Evolutionary conservation across 2,888 invertebrate genomes (phyloP).

Genomic region (Dascillus cervinus): DNA sequence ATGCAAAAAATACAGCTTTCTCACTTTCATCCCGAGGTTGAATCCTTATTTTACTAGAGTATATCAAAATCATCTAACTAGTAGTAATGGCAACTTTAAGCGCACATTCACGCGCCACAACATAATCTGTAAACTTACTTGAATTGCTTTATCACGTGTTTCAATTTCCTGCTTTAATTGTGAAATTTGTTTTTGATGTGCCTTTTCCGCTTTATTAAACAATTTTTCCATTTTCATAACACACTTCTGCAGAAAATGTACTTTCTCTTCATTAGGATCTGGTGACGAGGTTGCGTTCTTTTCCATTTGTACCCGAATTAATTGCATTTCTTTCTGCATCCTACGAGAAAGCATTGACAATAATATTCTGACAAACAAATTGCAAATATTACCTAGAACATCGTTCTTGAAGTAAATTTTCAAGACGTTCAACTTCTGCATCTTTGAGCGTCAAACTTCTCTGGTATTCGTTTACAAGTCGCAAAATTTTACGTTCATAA

Average conservation of each 20-base stretch:
- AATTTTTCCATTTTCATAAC: slow-evolving; percentile 21
- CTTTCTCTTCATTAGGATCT: slow-evolving; percentile 14
- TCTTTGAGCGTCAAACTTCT: too few relatives aligned
- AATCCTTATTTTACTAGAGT: too few relatives aligned
- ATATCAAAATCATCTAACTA: too few relatives aligned
- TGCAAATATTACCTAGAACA: too few relatives aligned
- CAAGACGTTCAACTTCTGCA: too few relatives aligned
- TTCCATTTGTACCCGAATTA: slow-evolving; percentile 18
- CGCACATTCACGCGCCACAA: not conserved
- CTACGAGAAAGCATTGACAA: slow-evolving; percentile 7
- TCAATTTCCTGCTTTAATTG: slow-evolving; percentile 17
- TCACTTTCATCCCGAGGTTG: too few relatives aligned
- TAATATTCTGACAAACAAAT: too few relatives aligned
- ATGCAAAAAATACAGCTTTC: too few relatives aligned
- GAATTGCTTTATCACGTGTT: slow-evolving; percentile 14
- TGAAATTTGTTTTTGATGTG: slow-evolving; percentile 16
- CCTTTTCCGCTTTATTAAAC: slow-evolving; percentile 20
- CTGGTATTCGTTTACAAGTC: too few relatives aligned
- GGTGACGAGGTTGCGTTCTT: slow-evolving; percentile 5
- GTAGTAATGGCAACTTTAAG: too few relatives aligned
- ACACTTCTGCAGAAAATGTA: slow-evolving; percentile 19
- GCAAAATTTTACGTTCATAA: slow-evolving; percentile 11
- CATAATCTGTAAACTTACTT: slow-evolving; percentile 11
- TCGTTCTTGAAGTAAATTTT: too few relatives aligned
- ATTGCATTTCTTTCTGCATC: slow-evolving; percentile 21